Percentiles rank a stretch among this genome's conserved stretches.
These are phyloP conservation scores for Apomyelois bistriatella DNA, from an alignment of 2,888 invertebrate genomes.

Conservation along the genomic window DNA sequence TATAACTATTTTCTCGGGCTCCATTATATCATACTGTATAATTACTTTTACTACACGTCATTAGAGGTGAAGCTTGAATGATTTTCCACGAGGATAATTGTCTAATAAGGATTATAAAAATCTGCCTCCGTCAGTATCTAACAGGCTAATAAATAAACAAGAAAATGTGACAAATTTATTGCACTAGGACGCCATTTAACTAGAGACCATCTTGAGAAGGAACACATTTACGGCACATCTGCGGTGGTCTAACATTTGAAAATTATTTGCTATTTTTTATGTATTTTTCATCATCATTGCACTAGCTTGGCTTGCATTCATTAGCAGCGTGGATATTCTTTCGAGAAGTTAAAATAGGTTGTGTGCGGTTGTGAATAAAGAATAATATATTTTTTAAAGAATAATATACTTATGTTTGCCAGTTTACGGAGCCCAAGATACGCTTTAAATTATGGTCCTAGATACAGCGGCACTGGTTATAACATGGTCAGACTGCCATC, in stretches of 20 bases:
- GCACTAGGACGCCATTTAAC: neutral
- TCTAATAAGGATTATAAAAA: conserved; percentile 15
- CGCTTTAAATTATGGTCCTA: too few relatives aligned
- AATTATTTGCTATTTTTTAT: neutral
- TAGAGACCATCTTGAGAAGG: neutral
- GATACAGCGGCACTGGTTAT: too few relatives aligned
- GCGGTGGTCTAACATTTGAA: neutral
- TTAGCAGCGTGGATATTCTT: too few relatives aligned
- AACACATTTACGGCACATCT: neutral
- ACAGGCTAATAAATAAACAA: neutral
- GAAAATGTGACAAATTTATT: conserved; percentile 2
- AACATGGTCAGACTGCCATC: too few relatives aligned
- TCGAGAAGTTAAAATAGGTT: too few relatives aligned
- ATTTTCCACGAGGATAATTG: conserved; percentile 17
- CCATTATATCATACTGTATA: conserved; percentile 25
- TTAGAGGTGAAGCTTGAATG: conserved; percentile 12
- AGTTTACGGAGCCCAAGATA: too few relatives aligned
- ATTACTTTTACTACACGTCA: conserved; percentile 23
- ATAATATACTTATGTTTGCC: too few relatives aligned
- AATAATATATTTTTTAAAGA: too few relatives aligned
- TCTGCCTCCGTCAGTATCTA: neutral
- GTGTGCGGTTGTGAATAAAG: too few relatives aligned
- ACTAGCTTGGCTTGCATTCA: too few relatives aligned
- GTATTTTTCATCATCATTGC: too few relatives aligned
- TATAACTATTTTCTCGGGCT: conserved; percentile 28